Percentiles rank a stretch among this genome's conserved stretches.
Evolutionary conservation across 2,113 vertebrate genomes (phyloP).

Genomic region (Pteropus alecto): DNA sequence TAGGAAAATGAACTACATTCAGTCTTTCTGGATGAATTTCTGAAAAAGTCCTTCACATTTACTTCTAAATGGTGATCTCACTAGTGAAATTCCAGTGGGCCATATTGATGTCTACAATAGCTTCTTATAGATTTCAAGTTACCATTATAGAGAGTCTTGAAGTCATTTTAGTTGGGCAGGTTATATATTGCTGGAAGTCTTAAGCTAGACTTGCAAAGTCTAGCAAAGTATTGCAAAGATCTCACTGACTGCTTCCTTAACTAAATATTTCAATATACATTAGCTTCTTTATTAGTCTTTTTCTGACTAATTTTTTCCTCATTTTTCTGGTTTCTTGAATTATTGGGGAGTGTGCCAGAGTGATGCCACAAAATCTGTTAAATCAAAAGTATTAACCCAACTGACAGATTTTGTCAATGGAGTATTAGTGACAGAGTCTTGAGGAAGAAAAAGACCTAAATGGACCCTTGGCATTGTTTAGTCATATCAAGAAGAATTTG

Average conservation of each 20-base stretch:
- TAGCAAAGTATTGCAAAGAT: not conserved
- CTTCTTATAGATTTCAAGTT: not conserved
- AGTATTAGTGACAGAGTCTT: not conserved
- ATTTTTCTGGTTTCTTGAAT: not conserved
- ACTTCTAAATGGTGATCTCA: not conserved
- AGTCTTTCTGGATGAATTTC: not conserved
- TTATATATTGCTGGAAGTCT: not conserved
- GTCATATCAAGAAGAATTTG: not conserved
- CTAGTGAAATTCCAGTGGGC: not conserved
- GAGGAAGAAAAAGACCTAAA: not conserved
- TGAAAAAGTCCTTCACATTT: not conserved
- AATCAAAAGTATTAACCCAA: not conserved
- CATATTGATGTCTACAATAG: not conserved
- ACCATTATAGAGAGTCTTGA: not conserved
- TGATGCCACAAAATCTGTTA: not conserved
- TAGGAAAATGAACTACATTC: not conserved
- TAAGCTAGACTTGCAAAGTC: not conserved
- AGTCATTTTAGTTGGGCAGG: not conserved
- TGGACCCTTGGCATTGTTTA: not conserved
- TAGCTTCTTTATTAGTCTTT: not conserved
- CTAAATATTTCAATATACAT: not conserved
- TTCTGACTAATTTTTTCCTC: not conserved
- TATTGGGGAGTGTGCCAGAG: not conserved
- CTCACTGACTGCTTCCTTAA: not conserved
- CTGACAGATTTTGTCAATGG: not conserved